phyloP scores from a whole-genome alignment of 2,888 invertebrate genomes.

The Oscheius sp. region DNA sequence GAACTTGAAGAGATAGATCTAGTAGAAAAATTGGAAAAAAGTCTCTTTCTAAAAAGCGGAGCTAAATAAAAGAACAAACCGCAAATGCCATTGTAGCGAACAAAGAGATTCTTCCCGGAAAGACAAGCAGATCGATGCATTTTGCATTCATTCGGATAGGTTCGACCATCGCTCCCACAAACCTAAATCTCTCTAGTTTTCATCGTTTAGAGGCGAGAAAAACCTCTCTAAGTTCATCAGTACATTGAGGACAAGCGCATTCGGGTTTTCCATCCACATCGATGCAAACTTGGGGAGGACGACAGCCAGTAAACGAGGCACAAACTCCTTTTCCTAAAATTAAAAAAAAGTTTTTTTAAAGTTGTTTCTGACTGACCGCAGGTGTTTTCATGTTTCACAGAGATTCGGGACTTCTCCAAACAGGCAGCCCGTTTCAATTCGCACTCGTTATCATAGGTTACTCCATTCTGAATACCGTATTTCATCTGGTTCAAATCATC shows the following conservation, averaged over 20 bases:
- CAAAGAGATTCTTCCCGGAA: constrained; percentile 79
- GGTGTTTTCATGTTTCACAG: constrained; percentile 73
- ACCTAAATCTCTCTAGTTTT: constrained; percentile 71
- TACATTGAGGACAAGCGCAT: constrained; percentile 86
- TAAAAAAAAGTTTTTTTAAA: neutral
- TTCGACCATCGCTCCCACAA: constrained; percentile 75
- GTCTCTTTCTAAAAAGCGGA: too few species aligned
- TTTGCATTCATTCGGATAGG: constrained; percentile 82
- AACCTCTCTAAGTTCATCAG: constrained; percentile 74
- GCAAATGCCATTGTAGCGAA: constrained; percentile 84
- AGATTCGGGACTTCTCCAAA: constrained; percentile 70
- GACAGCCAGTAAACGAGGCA: constrained; percentile 49
- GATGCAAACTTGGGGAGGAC: constrained; percentile 53
- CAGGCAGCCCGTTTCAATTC: constrained; percentile 77
- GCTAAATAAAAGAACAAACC: constrained; percentile 72
- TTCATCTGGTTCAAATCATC: too few species aligned
- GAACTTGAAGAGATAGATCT: too few species aligned
- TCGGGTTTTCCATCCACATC: constrained; percentile 41
- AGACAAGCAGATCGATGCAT: constrained; percentile 82
- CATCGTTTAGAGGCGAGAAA: neutral
- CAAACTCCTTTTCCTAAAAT: constrained; percentile 55
- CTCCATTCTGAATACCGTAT: constrained; percentile 80
- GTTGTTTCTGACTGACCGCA: constrained; percentile 72
- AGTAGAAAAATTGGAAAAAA: too few species aligned
- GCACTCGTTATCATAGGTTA: constrained; percentile 86